Evolutionary conservation across 2,888 invertebrate genomes (phyloP), one percentile per base, ranked within the genome.

Genomic region (Phortica magna): DNA sequence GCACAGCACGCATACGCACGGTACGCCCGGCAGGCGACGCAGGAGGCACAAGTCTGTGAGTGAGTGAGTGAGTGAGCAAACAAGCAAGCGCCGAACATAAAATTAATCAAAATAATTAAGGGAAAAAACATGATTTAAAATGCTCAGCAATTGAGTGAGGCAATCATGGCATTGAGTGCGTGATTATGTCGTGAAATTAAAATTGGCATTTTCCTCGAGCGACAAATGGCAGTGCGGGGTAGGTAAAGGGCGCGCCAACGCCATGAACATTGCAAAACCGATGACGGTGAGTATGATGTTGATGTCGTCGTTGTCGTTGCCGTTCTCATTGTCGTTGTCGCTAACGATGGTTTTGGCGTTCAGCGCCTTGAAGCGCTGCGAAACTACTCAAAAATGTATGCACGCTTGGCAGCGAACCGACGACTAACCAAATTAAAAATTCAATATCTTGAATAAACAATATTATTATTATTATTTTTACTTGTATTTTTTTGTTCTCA

Each of bases 401-500:
- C n/a, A n/a, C 4, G 42, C 65, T 65, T 31, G 42, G 14, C 12
- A 57, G 59, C n/a, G 72, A 59, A 31, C 17, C 17, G n/a, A 64
- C 19, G 39, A 70, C 71, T 78, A 78, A 82, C 79, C 83, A 86
- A 87, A 85, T 87, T 86, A 87, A 81, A 85, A 85, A 86, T 83
- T 83, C 86, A 87, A 85, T 85, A 85, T 87, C 85, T 88, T 86
- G 85, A 81, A 79, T 82, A 87, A 85, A 83, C 83, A 84, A 83
- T 81, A 83, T 84, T 83, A 87, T 84, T 82, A 84, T 72, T 17
- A 12, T 61, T 84, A 86, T 84, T 81, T 83, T 86, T 86, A 84
- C 84, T 87, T 82, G 83, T 80, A n/a, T n/a, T 81, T 81, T 55
- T 22, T 55, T 31, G 0, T 65, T 39, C 12, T 65, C 14, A 10